Percentiles rank a stretch among this genome's conserved stretches.
Evolutionary conservation across 2,113 vertebrate species (phyloP).

Genomic region (Lepus europaeus): DNA sequence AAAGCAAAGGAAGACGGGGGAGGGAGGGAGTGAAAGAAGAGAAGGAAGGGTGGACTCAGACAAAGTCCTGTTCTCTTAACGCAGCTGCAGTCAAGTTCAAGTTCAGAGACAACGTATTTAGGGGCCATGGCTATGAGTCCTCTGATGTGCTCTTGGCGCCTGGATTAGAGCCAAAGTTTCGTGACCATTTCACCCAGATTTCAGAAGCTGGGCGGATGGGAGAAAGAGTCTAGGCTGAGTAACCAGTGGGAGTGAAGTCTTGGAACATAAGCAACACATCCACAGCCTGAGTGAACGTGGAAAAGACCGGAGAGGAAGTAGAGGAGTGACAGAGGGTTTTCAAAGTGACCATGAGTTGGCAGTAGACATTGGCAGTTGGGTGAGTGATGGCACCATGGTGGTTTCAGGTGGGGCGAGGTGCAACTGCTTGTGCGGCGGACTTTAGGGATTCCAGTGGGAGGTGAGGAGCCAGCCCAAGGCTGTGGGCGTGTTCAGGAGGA

Average conservation of each 20-base stretch:
- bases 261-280: neutral
- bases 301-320: neutral
- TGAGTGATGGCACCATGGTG: neutral
- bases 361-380: accelerated
- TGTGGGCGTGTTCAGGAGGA: accelerated
- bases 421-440: neutral
- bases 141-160: accelerated
- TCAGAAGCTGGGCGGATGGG: neutral
- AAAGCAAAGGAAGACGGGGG: accelerated
- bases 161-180: neutral
- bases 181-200: neutral
- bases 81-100: neutral
- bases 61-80: neutral
- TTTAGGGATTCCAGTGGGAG: neutral
- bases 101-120: accelerated
- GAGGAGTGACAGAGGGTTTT: accelerated
- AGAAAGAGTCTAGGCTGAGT: neutral
- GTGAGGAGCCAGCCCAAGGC: too few relatives aligned
- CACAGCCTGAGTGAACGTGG: neutral
- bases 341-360: neutral
- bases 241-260: neutral
- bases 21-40: accelerated
- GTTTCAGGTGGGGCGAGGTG: neutral
- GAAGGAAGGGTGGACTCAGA: neutral
- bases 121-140: accelerated